These are phyloP conservation scores for Rhinogobius similis DNA, from an alignment of 2,113 vertebrate species.

Conservation along the genomic window DNA sequence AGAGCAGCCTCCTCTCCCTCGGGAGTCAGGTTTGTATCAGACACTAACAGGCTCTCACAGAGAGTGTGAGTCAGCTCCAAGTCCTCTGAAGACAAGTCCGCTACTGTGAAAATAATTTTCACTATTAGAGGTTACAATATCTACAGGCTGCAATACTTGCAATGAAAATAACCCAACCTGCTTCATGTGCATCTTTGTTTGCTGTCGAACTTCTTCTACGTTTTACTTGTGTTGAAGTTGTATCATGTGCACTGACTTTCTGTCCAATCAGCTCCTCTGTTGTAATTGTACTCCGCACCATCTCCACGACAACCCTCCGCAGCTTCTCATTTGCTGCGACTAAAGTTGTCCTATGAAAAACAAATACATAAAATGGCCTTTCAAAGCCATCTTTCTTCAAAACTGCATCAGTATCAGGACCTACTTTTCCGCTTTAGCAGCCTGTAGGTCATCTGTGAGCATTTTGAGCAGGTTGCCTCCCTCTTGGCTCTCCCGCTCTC, in stretches of 20 bases:
- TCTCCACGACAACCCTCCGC: conserved; percentile 82
- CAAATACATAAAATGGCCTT: neutral
- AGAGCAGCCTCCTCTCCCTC: conserved; percentile 82
- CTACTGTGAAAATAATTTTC: neutral
- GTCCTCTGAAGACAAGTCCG: conserved; percentile 69
- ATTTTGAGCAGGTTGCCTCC: conserved; percentile 83
- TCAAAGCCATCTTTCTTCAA: neutral
- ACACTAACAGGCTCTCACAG: conserved; percentile 88
- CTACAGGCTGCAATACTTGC: neutral
- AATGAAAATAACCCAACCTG: conserved; percentile 48
- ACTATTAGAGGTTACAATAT: neutral
- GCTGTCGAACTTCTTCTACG: conserved; percentile 22
- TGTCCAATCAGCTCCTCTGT: conserved; percentile 84
- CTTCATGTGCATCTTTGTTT: conserved; percentile 57
- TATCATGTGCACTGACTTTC: conserved; percentile 74
- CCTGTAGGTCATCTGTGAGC: conserved; percentile 83
- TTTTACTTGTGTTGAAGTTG: conserved; percentile 10
- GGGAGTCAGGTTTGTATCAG: conserved; percentile 72
- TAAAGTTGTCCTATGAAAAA: conserved; percentile 75
- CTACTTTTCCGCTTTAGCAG: conserved; percentile 82
- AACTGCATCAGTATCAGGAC: too few relatives aligned
- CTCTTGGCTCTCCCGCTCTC: conserved; percentile 85
- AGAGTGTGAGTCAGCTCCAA: conserved; percentile 84
- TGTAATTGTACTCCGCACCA: conserved; percentile 75
- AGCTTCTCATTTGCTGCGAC: conserved; percentile 79